Base-by-base conservation (phyloP, 2,113 vertebrate species). In the Solea senegalensis region DNA sequence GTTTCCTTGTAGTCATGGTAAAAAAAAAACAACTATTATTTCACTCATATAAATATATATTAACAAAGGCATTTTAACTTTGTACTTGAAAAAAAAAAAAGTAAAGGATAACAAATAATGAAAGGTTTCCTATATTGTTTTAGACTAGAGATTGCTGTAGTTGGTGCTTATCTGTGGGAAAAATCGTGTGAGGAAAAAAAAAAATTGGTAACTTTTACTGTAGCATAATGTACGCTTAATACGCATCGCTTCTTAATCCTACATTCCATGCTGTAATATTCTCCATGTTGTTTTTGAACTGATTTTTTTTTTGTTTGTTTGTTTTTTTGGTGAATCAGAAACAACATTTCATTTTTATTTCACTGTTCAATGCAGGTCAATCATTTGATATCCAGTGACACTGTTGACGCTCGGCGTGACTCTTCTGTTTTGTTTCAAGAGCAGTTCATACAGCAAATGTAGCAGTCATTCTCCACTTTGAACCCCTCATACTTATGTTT, bases 41-140 rank as follows among this genome's bases (percentile, higher is more conserved):
- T 97, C 95, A 95, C 94, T 95, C 95, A 94, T 95, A 96, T 96
- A 95, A 95, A 96, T 95, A 95, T 95, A 95, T 94, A 93, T 94
- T 92, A 92, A 93, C 88, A 95, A 97, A 97, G 95, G 95, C 95
- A 96, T 97, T 98, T 97, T 97, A 98, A 97, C 96, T 98, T 98
- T 97, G 96, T 98, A 98, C 96, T 98, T 98, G 97, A 97, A 96
- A 96, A 95, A 95, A 91, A 61, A 95, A 95, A 91, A 62, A 34
- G 34, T 34, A 34, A 86, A 86, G 82, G 84, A 95, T 86, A 83
- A 94, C 88, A 86, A 86, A 90, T 90, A 87, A 90, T 88, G 90
- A 90, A 92, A 93, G 95, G 94, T 92, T 96, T 96, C 94, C 94
- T 95, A 88, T 92, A 91, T 96, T 97, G 96, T 98, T 98, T 97